Conservation (phyloP, 2,113 vertebrate genomes). For the Clarias gariepinus region DNA sequence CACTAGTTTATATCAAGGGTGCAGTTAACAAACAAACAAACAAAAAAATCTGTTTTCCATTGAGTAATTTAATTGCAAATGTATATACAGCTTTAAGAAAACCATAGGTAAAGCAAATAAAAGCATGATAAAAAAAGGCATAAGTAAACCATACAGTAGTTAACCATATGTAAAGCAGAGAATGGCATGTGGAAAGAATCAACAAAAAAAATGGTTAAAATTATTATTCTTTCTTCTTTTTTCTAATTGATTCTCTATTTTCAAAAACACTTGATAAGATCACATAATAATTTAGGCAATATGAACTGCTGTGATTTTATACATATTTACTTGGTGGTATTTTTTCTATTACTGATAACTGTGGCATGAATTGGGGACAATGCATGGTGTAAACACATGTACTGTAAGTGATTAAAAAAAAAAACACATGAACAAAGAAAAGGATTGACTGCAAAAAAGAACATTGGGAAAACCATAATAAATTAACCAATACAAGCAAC, state of each 20-base stretch:
- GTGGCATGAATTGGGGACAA: too few species aligned
- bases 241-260: conserved; percentile 25
- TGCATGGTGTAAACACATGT: too few species aligned
- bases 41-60: conserved; percentile 30
- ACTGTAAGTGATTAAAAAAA: too few species aligned
- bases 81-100: conserved; percentile 38
- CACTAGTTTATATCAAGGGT: conserved; percentile 33
- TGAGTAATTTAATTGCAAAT: conserved; percentile 49
- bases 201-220: conserved; percentile 30
- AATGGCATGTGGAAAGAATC: not conserved
- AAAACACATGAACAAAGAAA: too few species aligned
- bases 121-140: too few species aligned
- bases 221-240: not conserved
- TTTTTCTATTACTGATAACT: not conserved
- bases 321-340: not conserved
- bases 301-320: not conserved
- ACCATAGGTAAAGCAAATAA: conserved; percentile 40
- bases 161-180: too few species aligned
- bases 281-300: not conserved
- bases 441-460: too few species aligned
- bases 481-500: too few species aligned
- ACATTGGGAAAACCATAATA: too few species aligned
- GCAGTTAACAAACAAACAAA: conserved; percentile 9
- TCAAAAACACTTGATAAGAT: conserved; percentile 26
- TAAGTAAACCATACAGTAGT: too few species aligned